A percentile compares a stretch with the other conserved stretches of the same genome.
Evolutionary conservation across 2,888 invertebrate species (phyloP).

Genomic region (Pteria penguin): DNA sequence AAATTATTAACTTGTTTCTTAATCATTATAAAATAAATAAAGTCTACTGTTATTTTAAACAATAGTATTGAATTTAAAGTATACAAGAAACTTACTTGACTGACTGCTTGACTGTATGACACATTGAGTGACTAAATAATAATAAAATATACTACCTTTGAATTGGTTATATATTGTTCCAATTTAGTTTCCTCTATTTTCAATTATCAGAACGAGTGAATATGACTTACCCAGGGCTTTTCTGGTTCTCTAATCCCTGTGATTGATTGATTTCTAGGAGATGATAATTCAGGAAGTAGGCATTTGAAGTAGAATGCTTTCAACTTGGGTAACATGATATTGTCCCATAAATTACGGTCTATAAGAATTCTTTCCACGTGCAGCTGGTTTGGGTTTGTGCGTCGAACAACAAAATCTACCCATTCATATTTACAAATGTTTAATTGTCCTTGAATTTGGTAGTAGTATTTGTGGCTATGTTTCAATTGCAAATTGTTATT

Average conservation of each 20-base stretch:
- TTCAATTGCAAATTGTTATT: constrained; percentile 26
- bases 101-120: too few relatives aligned
- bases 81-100: too few relatives aligned
- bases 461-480: constrained; percentile 33
- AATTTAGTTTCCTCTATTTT: too few relatives aligned
- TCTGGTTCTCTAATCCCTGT: constrained; percentile 33
- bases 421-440: constrained; percentile 31
- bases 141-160: too few relatives aligned
- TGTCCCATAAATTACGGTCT: constrained; percentile 21
- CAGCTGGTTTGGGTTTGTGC: constrained; percentile 40
- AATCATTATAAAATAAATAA: too few relatives aligned
- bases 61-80: too few relatives aligned
- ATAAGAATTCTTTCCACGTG: constrained; percentile 26
- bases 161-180: too few relatives aligned
- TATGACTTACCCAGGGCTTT: constrained; percentile 35
- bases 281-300: constrained; percentile 30
- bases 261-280: constrained; percentile 26
- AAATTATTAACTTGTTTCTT: too few relatives aligned
- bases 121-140: too few relatives aligned
- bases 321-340: constrained; percentile 32
- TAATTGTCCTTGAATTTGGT: too few relatives aligned
- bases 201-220: too few relatives aligned
- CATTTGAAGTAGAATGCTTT: constrained; percentile 19
- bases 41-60: too few relatives aligned
- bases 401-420: constrained; percentile 36